A percentile compares a stretch with the other conserved stretches of the same genome.
These are phyloP conservation scores for Apamea monoglypha DNA, from an alignment of 2,888 invertebrate genomes.

Conservation along the genomic window DNA sequence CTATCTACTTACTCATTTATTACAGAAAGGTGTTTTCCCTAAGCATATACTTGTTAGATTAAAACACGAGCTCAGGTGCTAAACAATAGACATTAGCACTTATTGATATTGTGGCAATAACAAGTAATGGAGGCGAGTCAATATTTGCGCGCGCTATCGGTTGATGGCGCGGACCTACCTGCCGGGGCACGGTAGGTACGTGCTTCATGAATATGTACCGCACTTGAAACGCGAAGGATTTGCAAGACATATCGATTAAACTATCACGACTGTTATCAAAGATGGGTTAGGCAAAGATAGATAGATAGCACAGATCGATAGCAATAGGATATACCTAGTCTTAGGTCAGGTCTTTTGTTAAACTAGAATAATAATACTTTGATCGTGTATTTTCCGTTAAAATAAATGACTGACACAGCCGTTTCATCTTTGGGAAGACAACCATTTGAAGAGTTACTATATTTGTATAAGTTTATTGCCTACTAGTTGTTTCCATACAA, in stretches of 20 bases:
- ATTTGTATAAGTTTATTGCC: background rate
- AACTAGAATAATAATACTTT: background rate
- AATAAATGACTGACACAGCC: background rate
- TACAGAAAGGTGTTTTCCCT: conserved; percentile 27
- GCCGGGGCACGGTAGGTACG: background rate
- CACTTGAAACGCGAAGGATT: conserved; percentile 14
- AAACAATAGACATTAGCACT: conserved; percentile 47
- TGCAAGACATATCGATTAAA: conserved; percentile 17
- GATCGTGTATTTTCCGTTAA: background rate
- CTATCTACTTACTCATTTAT: background rate
- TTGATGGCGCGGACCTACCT: conserved; percentile 36
- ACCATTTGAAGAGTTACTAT: background rate
- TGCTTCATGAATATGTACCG: conserved; percentile 48
- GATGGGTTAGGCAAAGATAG: background rate
- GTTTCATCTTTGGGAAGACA: background rate
- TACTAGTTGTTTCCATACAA: background rate
- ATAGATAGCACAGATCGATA: background rate
- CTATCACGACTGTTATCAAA: conserved; percentile 4
- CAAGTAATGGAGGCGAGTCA: conserved; percentile 55
- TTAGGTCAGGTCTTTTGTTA: conserved; percentile 29
- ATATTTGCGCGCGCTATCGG: conserved; percentile 68
- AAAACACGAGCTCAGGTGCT: conserved; percentile 27
- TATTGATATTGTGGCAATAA: conserved; percentile 32
- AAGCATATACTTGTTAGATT: conserved; percentile 38
- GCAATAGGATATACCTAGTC: background rate